Base-by-base conservation (phyloP, 2,888 invertebrate genomes). In the Frankliniella fusca region DNA sequence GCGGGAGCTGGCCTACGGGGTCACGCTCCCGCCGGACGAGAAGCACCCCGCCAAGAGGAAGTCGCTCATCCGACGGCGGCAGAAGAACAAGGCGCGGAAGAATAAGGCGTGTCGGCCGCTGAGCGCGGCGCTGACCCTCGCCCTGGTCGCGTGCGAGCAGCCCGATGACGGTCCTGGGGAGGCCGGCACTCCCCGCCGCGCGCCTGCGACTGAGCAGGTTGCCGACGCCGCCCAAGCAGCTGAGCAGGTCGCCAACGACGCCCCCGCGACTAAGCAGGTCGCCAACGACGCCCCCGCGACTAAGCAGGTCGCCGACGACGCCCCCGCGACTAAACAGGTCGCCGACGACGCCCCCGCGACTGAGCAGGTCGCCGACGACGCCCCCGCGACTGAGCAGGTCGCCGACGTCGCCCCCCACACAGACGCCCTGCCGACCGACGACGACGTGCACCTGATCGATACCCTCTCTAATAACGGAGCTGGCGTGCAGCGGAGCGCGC, bases 41-140 rank as follows among this genome's bases (percentile, higher is more conserved):
- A 76, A 76, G 70, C 70, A 76, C 70, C 70, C 70, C 70, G 70
- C 27, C 70, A 76, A 76, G 70, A 76, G 10, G 70, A 76, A 76
- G 70, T n/a, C 70, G 61, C 61, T 61, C 20, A 15, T 61, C 61
- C 61, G 61, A 3, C 11, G 18, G 15, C 61, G 61, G 18, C 61
- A 61, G 18, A 7, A 18, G 38, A 38, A n/a, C n/a, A n/a, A 38
- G 15, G 20, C 61, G 61, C 61, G 61, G 61, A 61, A 18, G 61
- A 11, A 61, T 54, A n/a, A 12, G 54, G 54, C 3, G 61, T 61
- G 61, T 27, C 70, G 70, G 70, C 27, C 27, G 11, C 70, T 23
- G 27, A 12, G 70, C 27, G 70, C 70, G 27, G 70, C 12, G 20
- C 15, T 61, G 61, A 61, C 61, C 5, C 7, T 18, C 15, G 7